These are phyloP conservation scores for Odontocerum albicorne DNA, from an alignment of 2,888 invertebrate genomes.

Conservation along the genomic window DNA sequence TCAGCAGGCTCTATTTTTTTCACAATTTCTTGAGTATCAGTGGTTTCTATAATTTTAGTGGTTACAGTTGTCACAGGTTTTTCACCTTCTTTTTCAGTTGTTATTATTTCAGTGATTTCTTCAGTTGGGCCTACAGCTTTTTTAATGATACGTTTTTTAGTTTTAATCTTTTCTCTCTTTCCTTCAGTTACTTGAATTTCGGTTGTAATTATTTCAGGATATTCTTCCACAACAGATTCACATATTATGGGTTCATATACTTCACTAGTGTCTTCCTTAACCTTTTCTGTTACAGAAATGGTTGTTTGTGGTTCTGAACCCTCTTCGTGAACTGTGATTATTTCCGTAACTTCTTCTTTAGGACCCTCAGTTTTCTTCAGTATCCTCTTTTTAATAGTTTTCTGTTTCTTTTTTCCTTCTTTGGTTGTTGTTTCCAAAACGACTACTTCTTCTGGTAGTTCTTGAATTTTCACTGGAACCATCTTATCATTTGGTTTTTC, in stretches of 20 bases:
- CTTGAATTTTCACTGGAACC: constrained; percentile 42
- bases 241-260: constrained; percentile 5
- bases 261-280: constrained; percentile 25
- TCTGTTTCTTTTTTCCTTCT: constrained; percentile 32
- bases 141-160: constrained; percentile 51
- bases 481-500: not conserved
- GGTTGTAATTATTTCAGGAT: constrained; percentile 40
- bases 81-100: constrained; percentile 42
- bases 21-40: constrained; percentile 41
- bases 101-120: constrained; percentile 46
- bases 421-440: constrained; percentile 39
- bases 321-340: constrained; percentile 49
- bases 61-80: constrained; percentile 37
- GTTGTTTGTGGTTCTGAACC: constrained; percentile 45
- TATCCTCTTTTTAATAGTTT: constrained; percentile 45
- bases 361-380: constrained; percentile 50
- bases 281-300: constrained; percentile 38
- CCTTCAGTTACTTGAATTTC: constrained; percentile 40
- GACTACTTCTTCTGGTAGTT: constrained; percentile 41
- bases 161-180: constrained; percentile 37
- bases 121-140: constrained; percentile 46
- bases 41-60: constrained; percentile 22
- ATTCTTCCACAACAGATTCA: not conserved
- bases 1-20: constrained; percentile 40
- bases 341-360: constrained; percentile 51